Conservation (phyloP, 2,113 vertebrate genomes). For the Anser cygnoides region DNA sequence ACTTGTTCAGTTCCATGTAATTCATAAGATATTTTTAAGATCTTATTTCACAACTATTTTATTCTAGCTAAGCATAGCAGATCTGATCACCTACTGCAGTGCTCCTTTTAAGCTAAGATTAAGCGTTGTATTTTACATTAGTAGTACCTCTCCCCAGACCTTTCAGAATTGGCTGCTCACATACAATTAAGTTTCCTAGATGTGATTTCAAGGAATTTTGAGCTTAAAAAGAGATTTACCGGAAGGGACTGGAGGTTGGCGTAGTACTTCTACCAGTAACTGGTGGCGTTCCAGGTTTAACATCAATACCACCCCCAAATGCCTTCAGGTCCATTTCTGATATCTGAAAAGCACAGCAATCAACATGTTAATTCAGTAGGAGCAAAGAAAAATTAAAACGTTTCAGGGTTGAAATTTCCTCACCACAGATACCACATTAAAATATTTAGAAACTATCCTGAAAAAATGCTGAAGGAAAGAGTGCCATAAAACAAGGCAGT, state of each 20-base stretch:
- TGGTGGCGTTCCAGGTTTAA: constrained; percentile 96
- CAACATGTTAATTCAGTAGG: neutral
- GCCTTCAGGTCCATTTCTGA: constrained; percentile 96
- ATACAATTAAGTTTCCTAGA: constrained; percentile 5
- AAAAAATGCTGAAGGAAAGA: neutral
- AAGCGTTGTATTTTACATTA: neutral
- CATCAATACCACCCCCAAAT: constrained; percentile 92
- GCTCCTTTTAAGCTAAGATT: neutral
- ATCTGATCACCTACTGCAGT: neutral
- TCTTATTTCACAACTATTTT: neutral
- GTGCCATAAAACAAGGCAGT: neutral
- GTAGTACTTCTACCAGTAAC: constrained; percentile 91
- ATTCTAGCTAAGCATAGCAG: neutral
- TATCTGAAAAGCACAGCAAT: constrained; percentile 80
- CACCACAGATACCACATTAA: neutral
- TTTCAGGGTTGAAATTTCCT: neutral
- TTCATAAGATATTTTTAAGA: neutral
- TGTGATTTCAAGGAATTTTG: constrained; percentile 27
- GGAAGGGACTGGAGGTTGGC: constrained; percentile 95
- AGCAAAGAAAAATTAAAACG: neutral
- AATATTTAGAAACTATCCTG: neutral
- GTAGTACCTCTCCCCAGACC: neutral
- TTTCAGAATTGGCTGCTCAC: neutral
- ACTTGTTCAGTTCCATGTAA: neutral
- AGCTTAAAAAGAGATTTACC: constrained; percentile 77